Evolutionary conservation across 2,888 invertebrate species (phyloP), one percentile per base, ranked within the genome.

Genomic region (Scaptomyza tumidula): DNA sequence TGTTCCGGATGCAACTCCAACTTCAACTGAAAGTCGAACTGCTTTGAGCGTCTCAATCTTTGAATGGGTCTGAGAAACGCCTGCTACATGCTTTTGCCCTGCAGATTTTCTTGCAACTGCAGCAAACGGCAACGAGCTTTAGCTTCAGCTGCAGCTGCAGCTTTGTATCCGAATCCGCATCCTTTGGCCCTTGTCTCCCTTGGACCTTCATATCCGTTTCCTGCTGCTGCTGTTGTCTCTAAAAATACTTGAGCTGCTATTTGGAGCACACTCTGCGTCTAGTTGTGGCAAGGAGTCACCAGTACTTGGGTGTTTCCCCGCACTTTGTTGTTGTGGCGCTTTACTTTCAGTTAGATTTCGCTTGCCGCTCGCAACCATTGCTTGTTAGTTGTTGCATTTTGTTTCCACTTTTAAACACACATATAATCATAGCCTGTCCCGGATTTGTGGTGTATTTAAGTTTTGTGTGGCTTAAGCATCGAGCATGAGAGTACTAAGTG

Each of bases 221-320:
- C 58, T 50, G n/a, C 61, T 49, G 44, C 19, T 16, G 19, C 10
- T 49, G 54, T 33, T 62, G 78, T 76, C 63, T 71, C 68, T 87
- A 65, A 68, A 82, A 82, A 85, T 81, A 82, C 86, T 82, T 78
- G 60, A 57, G 82, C 66, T 75, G 69, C 55, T 85, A 76, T 88
- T 64, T 86, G 88, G 80, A 60, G 71, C 87, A 62, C 60, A 67
- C 59, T 65, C 60, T 64, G 46, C 9, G 44, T 24, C 53, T 45
- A 9, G n/a, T 54, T 56, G 72, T 35, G 52, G 37, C 68, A 45
- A 29, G 50, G 54, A 49, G 52, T 73, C 57, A 35, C 61, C 46
- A 55, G 3, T 57, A 37, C 29, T 48, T 48, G 37, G 55, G 43
- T 60, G 62, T 57, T 58, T 60, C 45, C 46, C 58, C 35, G 54